Base-by-base conservation (phyloP, 1,140 invertebrate species). In the Achatina immaculata region DNA sequence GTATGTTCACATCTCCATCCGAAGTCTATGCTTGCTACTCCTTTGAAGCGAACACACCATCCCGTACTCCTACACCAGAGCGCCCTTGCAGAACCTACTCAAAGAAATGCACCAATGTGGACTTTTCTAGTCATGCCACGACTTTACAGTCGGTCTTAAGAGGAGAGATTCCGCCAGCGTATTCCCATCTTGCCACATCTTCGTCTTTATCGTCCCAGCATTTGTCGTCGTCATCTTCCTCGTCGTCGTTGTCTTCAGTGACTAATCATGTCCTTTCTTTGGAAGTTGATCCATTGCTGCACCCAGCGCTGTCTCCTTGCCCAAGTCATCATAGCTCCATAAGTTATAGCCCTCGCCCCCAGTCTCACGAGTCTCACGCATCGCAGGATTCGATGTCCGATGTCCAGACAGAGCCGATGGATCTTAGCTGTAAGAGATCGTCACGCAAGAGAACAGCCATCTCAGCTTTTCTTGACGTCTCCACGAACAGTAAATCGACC, bases 81-180 rank as follows among this genome's bases (percentile, higher is more conserved):
- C 74, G 62, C n/a, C 78, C 34, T 31, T 45, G 69, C 58, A 68
- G 34, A 42, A n/a, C 3, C 4, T 40, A 40, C n/a, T 16, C 65
- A 1, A 79, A 79, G 43, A 65, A 79, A 9, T n/a, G 48, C 45
- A 16, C 24, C 36, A 40, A 36, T 45, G 58, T 71, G 78, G 78
- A 69, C 55, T 38, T 40, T 16, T 51, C 75, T 48, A 78, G 76
- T 38, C 78, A 80, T 0, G 71, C 76, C 51, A 85, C 85, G 11
- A 89, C 87, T 11, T 81, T 89, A 42, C 85, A 88, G 43, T 88
- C 87, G 76, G 87, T 89, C n/a, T 71, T 89, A 55, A 81, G 85
- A 71, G 88, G 88, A 0, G 85, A 89, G 81, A 83, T 89, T 36
- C 88, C 88, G 0, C 75, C 87, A 4, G 87, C 85, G 0, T 89